Conservation (phyloP, 2,797 vertebrate genomes). For the Chelmon rostratus region DNA sequence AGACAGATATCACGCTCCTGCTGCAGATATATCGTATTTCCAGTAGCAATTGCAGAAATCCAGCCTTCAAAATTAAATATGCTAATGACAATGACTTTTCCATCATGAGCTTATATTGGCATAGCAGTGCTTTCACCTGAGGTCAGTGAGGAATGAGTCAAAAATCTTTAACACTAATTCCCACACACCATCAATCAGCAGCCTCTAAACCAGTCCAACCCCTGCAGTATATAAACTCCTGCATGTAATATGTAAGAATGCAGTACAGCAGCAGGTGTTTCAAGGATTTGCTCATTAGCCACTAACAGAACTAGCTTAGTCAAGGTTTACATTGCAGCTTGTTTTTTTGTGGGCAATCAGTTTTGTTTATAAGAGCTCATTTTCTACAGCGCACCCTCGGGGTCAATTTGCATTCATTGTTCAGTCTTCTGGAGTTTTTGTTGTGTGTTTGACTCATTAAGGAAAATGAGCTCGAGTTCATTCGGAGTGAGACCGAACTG, state of each 20-base stretch:
- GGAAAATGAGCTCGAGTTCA: conserved; percentile 52
- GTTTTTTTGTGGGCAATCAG: conserved; percentile 63
- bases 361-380: conserved; percentile 75
- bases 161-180: conserved; percentile 81
- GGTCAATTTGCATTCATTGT: conserved; percentile 68
- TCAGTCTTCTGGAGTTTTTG: conserved; percentile 60
- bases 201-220: conserved; percentile 43
- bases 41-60: conserved; percentile 13
- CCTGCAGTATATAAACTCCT: conserved; percentile 48
- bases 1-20: conserved; percentile 21
- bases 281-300: conserved; percentile 59
- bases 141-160: conserved; percentile 67
- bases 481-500: conserved; percentile 35
- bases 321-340: conserved; percentile 68
- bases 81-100: conserved; percentile 55
- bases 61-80: conserved; percentile 46
- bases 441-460: conserved; percentile 65
- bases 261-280: conserved; percentile 27
- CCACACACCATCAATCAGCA: conserved; percentile 66
- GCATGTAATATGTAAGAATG: conserved; percentile 19
- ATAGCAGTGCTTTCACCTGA: conserved; percentile 49
- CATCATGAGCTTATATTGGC: conserved; percentile 40
- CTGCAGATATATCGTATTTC: conserved; percentile 29
- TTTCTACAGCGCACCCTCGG: conserved; percentile 59
- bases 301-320: conserved; percentile 62